Evolutionary conservation across 2,888 invertebrate species (phyloP).

Genomic region (Cheilosia vulpina): DNA sequence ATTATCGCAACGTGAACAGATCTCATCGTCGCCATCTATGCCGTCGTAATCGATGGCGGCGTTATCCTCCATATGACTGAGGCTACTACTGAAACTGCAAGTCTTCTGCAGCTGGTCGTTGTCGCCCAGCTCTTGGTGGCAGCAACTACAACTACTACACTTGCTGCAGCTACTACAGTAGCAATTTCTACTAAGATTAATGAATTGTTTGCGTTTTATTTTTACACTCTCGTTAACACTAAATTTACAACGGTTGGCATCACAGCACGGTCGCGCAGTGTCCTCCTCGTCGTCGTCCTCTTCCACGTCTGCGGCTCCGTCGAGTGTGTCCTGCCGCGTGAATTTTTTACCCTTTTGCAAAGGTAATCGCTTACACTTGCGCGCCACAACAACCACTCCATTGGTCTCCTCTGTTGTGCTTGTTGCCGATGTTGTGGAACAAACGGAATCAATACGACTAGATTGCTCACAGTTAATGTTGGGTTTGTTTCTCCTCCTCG

Average conservation of each 20-base stretch:
- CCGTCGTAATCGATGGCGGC: slow-evolving; percentile 56
- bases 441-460: slow-evolving; percentile 62
- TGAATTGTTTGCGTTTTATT: slow-evolving; percentile 81
- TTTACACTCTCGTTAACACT: slow-evolving; percentile 79
- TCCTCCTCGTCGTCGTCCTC: slow-evolving; percentile 77
- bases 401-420: slow-evolving; percentile 62
- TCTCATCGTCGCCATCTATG: slow-evolving; percentile 73
- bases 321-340: slow-evolving; percentile 58
- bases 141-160: slow-evolving; percentile 80
- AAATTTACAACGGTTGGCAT: slow-evolving; percentile 59
- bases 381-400: slow-evolving; percentile 57
- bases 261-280: slow-evolving; percentile 45
- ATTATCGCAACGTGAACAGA: slow-evolving; percentile 49
- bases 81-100: slow-evolving; percentile 71
- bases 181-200: slow-evolving; percentile 77
- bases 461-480: slow-evolving; percentile 55
- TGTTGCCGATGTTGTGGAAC: slow-evolving; percentile 55
- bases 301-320: slow-evolving; percentile 71
- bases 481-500: slow-evolving; percentile 49
- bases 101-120: slow-evolving; percentile 74
- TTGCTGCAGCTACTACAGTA: slow-evolving; percentile 81
- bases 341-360: slow-evolving; percentile 29
- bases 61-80: slow-evolving; percentile 69
- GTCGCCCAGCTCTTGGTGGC: slow-evolving; percentile 76
- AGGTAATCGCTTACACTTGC: slow-evolving; percentile 79